Conservation (phyloP, 2,797 vertebrate genomes). For the Limnodromus scolopaceus region DNA sequence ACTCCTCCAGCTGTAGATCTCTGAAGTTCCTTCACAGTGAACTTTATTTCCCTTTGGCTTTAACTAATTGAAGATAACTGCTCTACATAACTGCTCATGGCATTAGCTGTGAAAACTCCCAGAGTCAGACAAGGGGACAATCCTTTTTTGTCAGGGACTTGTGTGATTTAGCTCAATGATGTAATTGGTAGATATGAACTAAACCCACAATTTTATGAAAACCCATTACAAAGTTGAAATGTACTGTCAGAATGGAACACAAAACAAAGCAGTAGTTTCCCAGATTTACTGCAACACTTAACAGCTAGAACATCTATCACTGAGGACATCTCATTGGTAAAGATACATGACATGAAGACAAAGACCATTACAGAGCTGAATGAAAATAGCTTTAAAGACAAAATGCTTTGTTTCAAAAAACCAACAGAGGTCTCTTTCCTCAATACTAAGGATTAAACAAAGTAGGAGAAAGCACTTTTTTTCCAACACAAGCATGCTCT, state of each 20-base stretch:
- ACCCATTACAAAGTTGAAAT: not conserved
- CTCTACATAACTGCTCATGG: not conserved
- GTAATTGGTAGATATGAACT: not conserved
- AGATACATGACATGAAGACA: not conserved
- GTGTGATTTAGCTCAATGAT: not conserved
- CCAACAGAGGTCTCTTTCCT: rapidly evolving
- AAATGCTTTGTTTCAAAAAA: not conserved
- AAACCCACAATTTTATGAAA: not conserved
- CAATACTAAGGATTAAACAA: not conserved
- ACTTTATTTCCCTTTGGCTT: constrained; percentile 20
- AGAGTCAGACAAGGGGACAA: not conserved
- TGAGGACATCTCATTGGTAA: not conserved
- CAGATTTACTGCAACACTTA: not conserved
- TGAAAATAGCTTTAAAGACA: not conserved
- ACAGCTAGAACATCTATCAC: not conserved
- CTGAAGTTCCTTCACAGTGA: not conserved
- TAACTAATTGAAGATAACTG: constrained; percentile 4
- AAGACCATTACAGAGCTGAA: not conserved
- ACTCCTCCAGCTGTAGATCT: not conserved
- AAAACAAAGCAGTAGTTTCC: not conserved
- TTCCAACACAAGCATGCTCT: not conserved
- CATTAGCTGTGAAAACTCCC: not conserved
- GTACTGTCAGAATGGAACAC: not conserved
- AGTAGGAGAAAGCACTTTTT: not conserved
- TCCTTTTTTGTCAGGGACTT: not conserved